Evolutionary conservation across 2,888 invertebrate genomes (phyloP).

Genomic region (Patella ulyssiponensis): DNA sequence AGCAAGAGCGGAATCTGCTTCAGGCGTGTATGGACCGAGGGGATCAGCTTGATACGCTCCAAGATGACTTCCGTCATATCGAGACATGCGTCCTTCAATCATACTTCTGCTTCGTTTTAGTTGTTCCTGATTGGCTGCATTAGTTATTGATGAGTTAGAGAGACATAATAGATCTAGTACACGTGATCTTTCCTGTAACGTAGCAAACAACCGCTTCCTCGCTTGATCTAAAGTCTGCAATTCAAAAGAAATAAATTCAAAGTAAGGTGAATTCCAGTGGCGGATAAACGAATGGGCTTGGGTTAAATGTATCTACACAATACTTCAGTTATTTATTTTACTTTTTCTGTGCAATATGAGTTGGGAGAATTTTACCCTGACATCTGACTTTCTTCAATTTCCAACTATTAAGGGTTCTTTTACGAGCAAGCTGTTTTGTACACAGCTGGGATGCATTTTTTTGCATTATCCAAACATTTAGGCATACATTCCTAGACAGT

Average conservation of each 20-base stretch:
- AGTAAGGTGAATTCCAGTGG: no score
- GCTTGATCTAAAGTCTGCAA: conserved; percentile 63
- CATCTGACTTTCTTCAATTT: no score
- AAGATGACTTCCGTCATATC: conserved; percentile 19
- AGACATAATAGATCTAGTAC: conserved; percentile 70
- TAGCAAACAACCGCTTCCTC: conserved; percentile 63
- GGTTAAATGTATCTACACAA: no score
- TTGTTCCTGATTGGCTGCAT: conserved; percentile 31
- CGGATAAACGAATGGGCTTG: no score
- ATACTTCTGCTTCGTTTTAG: conserved; percentile 29
- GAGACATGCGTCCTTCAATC: conserved; percentile 27
- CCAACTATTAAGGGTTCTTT: no score
- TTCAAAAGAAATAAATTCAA: not conserved
- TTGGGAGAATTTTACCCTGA: no score
- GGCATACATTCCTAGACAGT: no score
- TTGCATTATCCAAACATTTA: no score
- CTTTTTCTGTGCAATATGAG: no score
- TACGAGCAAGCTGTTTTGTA: no score
- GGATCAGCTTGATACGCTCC: conserved; percentile 54
- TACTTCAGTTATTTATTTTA: no score
- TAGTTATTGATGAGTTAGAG: conserved; percentile 56
- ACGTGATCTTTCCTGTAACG: conserved; percentile 67
- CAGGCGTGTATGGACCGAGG: conserved; percentile 68
- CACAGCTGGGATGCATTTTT: no score
- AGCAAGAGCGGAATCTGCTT: conserved; percentile 63